phyloP scores from a whole-genome alignment of 2,797 vertebrate species.

The Pseudocheirus occidentalis region DNA sequence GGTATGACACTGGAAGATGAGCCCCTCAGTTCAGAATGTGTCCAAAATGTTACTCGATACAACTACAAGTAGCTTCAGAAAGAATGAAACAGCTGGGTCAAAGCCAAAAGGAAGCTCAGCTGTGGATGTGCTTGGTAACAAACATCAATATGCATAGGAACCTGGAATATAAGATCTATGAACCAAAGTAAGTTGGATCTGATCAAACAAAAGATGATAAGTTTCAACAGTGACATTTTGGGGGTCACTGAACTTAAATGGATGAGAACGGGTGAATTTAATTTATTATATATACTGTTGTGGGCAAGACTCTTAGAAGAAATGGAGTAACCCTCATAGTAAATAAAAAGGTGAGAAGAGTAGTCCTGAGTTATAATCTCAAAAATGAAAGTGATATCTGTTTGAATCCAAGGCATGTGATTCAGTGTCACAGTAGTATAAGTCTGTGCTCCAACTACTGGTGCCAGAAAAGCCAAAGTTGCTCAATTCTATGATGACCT shows the following conservation, averaged over 20 bases:
- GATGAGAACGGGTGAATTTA: not conserved
- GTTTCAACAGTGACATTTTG: not conserved
- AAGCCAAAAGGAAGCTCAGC: too few species aligned
- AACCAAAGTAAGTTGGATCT: not conserved
- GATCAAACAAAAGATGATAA: not conserved
- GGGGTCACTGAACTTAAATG: not conserved
- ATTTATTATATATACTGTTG: not conserved
- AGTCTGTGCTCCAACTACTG: not conserved
- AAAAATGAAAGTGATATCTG: not conserved
- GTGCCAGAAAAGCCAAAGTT: not conserved
- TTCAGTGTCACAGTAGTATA: too few species aligned
- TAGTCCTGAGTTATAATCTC: not conserved
- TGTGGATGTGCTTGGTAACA: too few species aligned
- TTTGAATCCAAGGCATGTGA: not conserved
- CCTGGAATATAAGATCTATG: not conserved
- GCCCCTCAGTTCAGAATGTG: too few species aligned
- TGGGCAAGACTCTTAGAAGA: not conserved
- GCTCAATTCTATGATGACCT: not conserved
- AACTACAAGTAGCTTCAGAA: too few species aligned
- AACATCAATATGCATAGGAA: not conserved
- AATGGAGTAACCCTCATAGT: not conserved
- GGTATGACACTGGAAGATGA: not conserved
- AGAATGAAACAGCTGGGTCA: too few species aligned
- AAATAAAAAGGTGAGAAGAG: not conserved
- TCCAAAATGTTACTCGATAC: too few species aligned